Conservation (phyloP, 2,797 vertebrate genomes). For the Fratercula arctica region DNA sequence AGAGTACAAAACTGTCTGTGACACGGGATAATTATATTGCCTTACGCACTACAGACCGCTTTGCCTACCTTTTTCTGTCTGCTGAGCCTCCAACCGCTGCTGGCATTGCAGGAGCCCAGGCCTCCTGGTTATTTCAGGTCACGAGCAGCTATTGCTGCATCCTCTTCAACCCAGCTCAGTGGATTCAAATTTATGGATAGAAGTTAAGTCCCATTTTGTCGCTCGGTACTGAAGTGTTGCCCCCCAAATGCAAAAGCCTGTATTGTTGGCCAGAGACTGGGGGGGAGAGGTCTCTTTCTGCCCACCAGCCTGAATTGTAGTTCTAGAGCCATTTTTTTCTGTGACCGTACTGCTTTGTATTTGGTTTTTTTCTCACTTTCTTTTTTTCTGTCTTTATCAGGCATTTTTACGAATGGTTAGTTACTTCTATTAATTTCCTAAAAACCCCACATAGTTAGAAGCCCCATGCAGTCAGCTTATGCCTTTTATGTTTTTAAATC, state of each 20-base stretch:
- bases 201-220: neutral
- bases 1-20: neutral
- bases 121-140: neutral
- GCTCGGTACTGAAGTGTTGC: neutral
- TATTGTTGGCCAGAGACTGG: neutral
- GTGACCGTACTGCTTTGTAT: neutral
- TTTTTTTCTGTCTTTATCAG: neutral
- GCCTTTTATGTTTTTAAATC: neutral
- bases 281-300: neutral
- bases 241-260: neutral
- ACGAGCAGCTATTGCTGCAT: neutral
- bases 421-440: neutral
- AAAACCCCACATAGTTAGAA: neutral
- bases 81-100: neutral
- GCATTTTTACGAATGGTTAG: neutral
- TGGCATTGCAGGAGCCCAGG: neutral
- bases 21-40: neutral
- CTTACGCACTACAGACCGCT: neutral
- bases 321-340: neutral
- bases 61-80: slow-evolving; percentile 6
- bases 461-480: neutral
- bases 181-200: neutral
- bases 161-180: neutral
- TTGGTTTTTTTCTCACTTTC: neutral
- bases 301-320: neutral